Conservation (phyloP, 2,888 invertebrate genomes). For the Caenorhabditis virilis region DNA sequence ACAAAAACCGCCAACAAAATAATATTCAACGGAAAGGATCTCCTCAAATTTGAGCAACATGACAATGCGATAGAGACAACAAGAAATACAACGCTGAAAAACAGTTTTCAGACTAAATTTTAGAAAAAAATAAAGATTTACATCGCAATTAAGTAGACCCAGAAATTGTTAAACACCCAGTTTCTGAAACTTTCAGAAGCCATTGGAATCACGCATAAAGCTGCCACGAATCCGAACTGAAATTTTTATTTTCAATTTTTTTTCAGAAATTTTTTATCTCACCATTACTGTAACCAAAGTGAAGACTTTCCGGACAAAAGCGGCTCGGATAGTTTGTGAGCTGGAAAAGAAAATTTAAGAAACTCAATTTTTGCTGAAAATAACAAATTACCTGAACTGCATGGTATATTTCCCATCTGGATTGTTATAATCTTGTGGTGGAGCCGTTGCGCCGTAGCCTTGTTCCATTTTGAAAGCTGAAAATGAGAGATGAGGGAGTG, state of each 20-base stretch:
- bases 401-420: conserved; percentile 29
- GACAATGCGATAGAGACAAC: conserved; percentile 71
- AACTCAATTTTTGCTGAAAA: not conserved
- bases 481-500: no score
- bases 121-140: conserved; percentile 7
- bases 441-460: conserved; percentile 21
- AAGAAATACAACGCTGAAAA: conserved; percentile 67
- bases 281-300: conserved; percentile 62
- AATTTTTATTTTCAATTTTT: conserved; percentile 27
- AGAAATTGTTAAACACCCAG: conserved; percentile 25
- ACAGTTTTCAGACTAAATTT: not conserved
- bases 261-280: conserved; percentile 1
- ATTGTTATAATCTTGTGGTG: conserved; percentile 9
- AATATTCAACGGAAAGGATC: conserved; percentile 70
- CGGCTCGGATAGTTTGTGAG: conserved; percentile 55
- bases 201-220: conserved; percentile 58
- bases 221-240: conserved; percentile 57
- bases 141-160: conserved; percentile 32
- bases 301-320: conserved; percentile 62
- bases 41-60: conserved; percentile 70
- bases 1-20: conserved; percentile 69
- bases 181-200: conserved; percentile 22
- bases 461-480: no score
- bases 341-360: no score
- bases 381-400: conserved; percentile 3